Base-by-base conservation (phyloP, 2,113 vertebrate species). In the Glaucomys volans region DNA sequence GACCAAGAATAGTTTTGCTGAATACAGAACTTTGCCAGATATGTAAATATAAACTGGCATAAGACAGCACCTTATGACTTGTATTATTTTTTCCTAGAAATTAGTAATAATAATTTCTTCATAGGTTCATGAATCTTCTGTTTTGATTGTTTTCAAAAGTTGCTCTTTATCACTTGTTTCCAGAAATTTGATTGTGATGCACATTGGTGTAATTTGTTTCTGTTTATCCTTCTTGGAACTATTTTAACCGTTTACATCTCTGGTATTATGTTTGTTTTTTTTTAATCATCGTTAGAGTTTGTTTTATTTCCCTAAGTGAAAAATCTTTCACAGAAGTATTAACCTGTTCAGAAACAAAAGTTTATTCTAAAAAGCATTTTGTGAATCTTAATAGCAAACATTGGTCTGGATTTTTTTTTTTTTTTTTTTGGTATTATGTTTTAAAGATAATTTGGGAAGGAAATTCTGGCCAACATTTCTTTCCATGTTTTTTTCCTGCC, bases 341-440 rank as follows among this genome's bases (percentile, higher is more conserved):
- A 24, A 76, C 2, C 5, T 77, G 3, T 84, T 66, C 91, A 81
- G 1, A 95, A 24, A 54, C 37, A 89, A 87, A 93, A 44, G 20
- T 22, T 66, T 80, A 71, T 24, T 94, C 35, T 84, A 64, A 85
- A 94, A 88, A 71, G 1, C 35, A 71, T 44, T 94, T 24, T 88
- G 22, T 82, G 71, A 92, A 17, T 90, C 26, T 87, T 79, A 83
- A 35, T 10, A 96, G 90, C 13, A 96, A 92, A 87, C 74, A 11
- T 30, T 54, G 14, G 57, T 67, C 66, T 86, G n/a, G n/a, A n/a
- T n/a, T n/a, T n/a, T n/a, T n/a, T n/a, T n/a, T n/a, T n/a, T n/a
- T n/a, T n/a, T n/a, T n/a, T n/a, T n/a, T n/a, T n/a, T n/a, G n/a
- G n/a, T n/a, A n/a, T n/a, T n/a, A n/a, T n/a, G 44, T 59, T 90